Percentiles rank a stretch among this genome's conserved stretches.
Conservation (phyloP, 2,888 invertebrate species). For the Ornithoptera priamus region DNA sequence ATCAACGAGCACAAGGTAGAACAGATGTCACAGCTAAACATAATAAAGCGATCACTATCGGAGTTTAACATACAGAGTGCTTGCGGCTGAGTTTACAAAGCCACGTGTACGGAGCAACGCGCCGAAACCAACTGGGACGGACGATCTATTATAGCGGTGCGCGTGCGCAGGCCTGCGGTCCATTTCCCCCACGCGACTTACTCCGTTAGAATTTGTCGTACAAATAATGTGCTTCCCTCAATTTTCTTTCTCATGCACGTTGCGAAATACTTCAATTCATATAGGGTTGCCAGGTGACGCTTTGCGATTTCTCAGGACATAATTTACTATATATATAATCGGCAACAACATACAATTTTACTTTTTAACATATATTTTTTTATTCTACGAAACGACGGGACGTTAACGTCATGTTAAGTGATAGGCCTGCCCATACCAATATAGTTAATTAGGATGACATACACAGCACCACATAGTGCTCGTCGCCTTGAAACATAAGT, state of each 20-base stretch:
- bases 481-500: no score
- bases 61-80: constrained; percentile 22
- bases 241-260: constrained; percentile 31
- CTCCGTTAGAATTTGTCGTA: constrained; percentile 66
- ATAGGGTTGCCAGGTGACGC: constrained; percentile 22
- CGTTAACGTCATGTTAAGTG: no score
- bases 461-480: no score
- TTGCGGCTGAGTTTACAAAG: constrained; percentile 29
- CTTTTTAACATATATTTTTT: no score
- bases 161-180: constrained; percentile 73
- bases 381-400: no score
- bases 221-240: constrained; percentile 44
- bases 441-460: no score
- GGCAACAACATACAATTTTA: no score
- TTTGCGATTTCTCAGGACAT: constrained; percentile 5
- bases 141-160: constrained; percentile 74
- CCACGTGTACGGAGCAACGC: constrained; percentile 74
- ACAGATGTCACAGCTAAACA: constrained; percentile 25
- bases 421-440: no score
- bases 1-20: constrained; percentile 25
- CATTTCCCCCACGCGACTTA: constrained; percentile 78
- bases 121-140: constrained; percentile 77
- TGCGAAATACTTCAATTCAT: constrained; percentile 8
- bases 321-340: not conserved
- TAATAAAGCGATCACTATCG: constrained; percentile 23